Evolutionary conservation across 2,113 vertebrate genomes (phyloP), one percentile per base, ranked within the genome.

Genomic region (Epinephelus fuscoguttatus): DNA sequence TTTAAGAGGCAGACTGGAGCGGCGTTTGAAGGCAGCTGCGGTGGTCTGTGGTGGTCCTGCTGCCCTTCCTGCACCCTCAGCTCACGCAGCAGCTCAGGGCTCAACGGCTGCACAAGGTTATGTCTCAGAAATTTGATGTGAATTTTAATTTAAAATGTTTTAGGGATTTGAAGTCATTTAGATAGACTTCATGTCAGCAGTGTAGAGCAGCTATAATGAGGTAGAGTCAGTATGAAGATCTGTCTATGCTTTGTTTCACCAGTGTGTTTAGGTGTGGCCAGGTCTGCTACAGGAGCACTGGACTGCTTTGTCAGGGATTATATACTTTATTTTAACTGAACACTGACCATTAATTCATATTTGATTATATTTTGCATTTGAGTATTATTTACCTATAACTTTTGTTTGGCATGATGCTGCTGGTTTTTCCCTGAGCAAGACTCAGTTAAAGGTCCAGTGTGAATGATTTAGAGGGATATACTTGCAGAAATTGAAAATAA

Each of bases 11-110:
- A 19, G 70, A 70, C 67, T 53, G 81, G 55, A 72, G 1, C 15
- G 1, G 60, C n/a, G 64, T 82, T 64, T 63, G 84, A 81, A 57
- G 80, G 61, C 63, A 61, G 72, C 59, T 19, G 61, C 55, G 79
- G 70, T 73, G 79, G 74, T 81, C 75, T 77, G 76, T 72, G 70
- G 64, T 60, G 81, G 70, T 86, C 76, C 80, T 14, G 74, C 72
- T 79, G 73, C 53, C 73, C 81, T 61, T 59, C 37, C 78, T 59
- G 78, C 75, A 82, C 64, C 68, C 62, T 83, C 49, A 70, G 63
- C 70, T 81, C 75, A 59, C 73, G 57, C 75, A 59, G 78, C 56
- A 13, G 68, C 75, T 81, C 72, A 69, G 23, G 37, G 72, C 27
- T 63, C 47, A 47, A 11, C n/a, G 62, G 17, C 0, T 49, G 21